phyloP scores from a whole-genome alignment of 2,888 invertebrate genomes.

The Periphyllus acericola region DNA sequence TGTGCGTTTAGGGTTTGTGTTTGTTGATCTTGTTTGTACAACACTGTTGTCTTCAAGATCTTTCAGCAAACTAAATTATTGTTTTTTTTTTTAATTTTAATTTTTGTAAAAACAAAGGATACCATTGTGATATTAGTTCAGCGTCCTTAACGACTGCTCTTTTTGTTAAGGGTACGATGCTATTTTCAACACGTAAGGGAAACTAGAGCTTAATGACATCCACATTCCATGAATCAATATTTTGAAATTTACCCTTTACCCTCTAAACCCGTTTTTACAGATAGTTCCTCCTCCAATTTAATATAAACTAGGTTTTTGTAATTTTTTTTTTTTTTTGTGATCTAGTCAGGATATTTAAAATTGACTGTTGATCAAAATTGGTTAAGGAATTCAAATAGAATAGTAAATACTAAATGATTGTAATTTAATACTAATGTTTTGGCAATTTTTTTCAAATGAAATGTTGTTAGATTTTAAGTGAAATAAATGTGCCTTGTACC shows the following conservation, averaged over 20 bases:
- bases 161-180: slow-evolving; percentile 59
- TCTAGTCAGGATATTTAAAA: slow-evolving; percentile 61
- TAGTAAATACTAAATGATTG: slow-evolving; percentile 44
- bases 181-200: slow-evolving; percentile 58
- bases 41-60: slow-evolving; percentile 25
- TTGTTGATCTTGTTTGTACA: slow-evolving; percentile 33
- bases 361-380: slow-evolving; percentile 62
- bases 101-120: slow-evolving; percentile 59
- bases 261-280: slow-evolving; percentile 55
- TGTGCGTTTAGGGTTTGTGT: slow-evolving; percentile 46
- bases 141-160: slow-evolving; percentile 56
- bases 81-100: slow-evolving; percentile 55
- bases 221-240: slow-evolving; percentile 61
- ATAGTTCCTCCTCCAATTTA: slow-evolving; percentile 61
- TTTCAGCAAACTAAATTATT: slow-evolving; percentile 50
- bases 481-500: slow-evolving; percentile 61
- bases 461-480: slow-evolving; percentile 50
- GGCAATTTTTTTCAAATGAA: slow-evolving; percentile 32
- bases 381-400: slow-evolving; percentile 58
- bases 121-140: slow-evolving; percentile 62
- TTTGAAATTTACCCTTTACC: slow-evolving; percentile 48
- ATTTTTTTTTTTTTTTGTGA: slow-evolving; percentile 48
- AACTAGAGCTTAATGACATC: slow-evolving; percentile 60
- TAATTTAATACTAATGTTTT: slow-evolving; percentile 57
- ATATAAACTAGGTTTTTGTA: slow-evolving; percentile 57